Percentiles rank a stretch among this genome's conserved stretches.
Evolutionary conservation across 2,888 invertebrate species (phyloP).

Genomic region (Tiliacea aurago): DNA sequence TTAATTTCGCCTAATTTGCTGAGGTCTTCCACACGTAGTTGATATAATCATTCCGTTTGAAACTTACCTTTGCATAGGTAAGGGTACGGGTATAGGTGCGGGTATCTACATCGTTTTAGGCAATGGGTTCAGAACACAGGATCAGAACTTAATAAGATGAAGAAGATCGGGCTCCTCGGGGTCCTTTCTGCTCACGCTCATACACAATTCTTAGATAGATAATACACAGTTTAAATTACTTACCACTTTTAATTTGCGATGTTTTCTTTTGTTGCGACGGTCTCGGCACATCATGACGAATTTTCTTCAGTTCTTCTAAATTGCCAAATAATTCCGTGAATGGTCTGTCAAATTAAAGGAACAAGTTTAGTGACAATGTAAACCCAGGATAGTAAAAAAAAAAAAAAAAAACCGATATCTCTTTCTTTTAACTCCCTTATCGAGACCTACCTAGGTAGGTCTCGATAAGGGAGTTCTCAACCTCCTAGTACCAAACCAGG

Average conservation of each 20-base stretch:
- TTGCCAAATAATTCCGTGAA: slow-evolving; percentile 96
- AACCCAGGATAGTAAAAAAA: neutral
- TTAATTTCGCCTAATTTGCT: slow-evolving; percentile 6
- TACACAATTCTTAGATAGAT: neutral
- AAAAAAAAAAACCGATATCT: neutral
- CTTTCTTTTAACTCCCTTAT: neutral
- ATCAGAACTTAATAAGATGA: neutral
- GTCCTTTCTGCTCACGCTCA: neutral
- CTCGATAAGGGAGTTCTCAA: too few relatives aligned
- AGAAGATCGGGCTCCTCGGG: neutral
- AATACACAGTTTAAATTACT: slow-evolving; percentile 36
- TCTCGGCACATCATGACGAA: slow-evolving; percentile 81
- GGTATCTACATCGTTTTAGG: neutral
- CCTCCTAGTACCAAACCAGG: too few relatives aligned
- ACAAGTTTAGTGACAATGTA: neutral
- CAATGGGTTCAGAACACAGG: neutral
- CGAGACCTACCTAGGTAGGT: too few relatives aligned
- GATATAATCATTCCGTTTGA: neutral
- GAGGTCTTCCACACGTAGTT: neutral
- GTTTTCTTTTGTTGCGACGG: slow-evolving; percentile 81
- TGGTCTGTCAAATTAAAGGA: slow-evolving; percentile 84
- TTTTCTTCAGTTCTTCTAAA: slow-evolving; percentile 91
- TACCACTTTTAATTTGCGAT: slow-evolving; percentile 85
- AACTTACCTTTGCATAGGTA: neutral
- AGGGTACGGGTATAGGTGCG: neutral